Conservation (phyloP, 2,888 invertebrate species). For the Hirtodrosophila alboralis region DNA sequence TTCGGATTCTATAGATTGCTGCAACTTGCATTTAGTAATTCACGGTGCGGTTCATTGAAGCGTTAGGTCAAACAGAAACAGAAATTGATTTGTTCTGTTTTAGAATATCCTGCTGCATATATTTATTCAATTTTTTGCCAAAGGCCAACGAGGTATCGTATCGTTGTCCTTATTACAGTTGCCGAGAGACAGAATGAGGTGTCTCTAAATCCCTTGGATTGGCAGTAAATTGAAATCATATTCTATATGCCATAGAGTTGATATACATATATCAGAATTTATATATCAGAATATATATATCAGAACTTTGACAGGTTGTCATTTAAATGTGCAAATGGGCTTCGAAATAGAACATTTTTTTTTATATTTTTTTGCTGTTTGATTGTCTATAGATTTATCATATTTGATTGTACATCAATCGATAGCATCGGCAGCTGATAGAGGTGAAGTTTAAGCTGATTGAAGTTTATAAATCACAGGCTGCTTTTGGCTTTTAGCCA, state of each 20-base stretch:
- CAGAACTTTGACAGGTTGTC: conserved; percentile 10
- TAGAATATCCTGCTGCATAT: conserved; percentile 34
- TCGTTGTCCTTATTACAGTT: conserved; percentile 10
- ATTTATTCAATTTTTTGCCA: conserved; percentile 35
- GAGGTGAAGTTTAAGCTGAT: no score
- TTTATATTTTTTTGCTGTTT: no score
- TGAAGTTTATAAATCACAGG: no score
- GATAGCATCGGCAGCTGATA: no score
- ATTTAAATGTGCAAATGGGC: neutral
- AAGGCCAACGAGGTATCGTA: conserved; percentile 18
- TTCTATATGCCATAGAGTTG: conserved; percentile 10
- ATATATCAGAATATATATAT: no score
- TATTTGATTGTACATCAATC: no score
- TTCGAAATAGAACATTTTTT: no score
- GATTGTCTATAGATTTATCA: no score
- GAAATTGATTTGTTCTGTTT: conserved; percentile 66
- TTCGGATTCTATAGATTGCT: conserved; percentile 19
- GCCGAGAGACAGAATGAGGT: neutral
- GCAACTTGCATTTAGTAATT: conserved; percentile 52
- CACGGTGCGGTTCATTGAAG: conserved; percentile 56
- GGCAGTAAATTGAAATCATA: conserved; percentile 15
- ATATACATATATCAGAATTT: no score
- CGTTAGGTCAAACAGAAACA: conserved; percentile 68
- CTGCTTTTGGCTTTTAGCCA: no score
- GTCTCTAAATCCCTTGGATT: neutral